These are phyloP conservation scores for Pampusana beccarii DNA, from an alignment of 2,113 vertebrate genomes.

Conservation along the genomic window DNA sequence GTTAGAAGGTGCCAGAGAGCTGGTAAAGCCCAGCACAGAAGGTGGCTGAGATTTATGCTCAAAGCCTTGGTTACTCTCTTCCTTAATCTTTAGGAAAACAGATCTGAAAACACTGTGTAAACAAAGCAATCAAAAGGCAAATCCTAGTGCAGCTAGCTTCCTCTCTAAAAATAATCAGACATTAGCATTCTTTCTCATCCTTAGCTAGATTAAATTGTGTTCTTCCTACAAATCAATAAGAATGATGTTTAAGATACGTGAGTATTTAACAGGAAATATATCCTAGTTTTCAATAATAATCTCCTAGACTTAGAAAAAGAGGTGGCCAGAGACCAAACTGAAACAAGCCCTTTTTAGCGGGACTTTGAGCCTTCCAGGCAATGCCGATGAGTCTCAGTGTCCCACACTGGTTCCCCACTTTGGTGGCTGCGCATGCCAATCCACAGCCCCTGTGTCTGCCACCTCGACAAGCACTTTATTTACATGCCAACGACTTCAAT, in stretches of 20 bases:
- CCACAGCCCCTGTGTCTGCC: conserved; percentile 32
- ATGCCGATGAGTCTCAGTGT: fast-evolving
- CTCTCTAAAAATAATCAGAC: neutral
- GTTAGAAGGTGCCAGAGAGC: neutral
- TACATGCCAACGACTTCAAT: neutral
- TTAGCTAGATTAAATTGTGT: neutral
- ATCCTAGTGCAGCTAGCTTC: neutral
- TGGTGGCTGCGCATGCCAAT: neutral
- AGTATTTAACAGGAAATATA: neutral
- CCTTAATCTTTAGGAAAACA: neutral
- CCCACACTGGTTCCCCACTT: neutral
- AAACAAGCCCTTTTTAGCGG: neutral
- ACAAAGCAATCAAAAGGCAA: conserved; percentile 8
- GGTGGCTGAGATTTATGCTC: neutral
- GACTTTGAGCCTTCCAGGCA: neutral
- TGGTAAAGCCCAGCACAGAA: neutral
- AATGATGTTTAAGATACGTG: neutral
- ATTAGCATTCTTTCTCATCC: neutral
- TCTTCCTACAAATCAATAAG: neutral
- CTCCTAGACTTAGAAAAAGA: neutral
- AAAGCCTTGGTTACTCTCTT: neutral
- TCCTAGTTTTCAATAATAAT: neutral
- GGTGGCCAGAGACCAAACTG: neutral
- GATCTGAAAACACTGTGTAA: neutral
- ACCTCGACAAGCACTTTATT: conserved; percentile 10